A percentile compares a stretch with the other conserved stretches of the same genome.
These are phyloP conservation scores for Poecilobothrus nobilitatus DNA, from an alignment of 2,888 invertebrate genomes.

Conservation along the genomic window DNA sequence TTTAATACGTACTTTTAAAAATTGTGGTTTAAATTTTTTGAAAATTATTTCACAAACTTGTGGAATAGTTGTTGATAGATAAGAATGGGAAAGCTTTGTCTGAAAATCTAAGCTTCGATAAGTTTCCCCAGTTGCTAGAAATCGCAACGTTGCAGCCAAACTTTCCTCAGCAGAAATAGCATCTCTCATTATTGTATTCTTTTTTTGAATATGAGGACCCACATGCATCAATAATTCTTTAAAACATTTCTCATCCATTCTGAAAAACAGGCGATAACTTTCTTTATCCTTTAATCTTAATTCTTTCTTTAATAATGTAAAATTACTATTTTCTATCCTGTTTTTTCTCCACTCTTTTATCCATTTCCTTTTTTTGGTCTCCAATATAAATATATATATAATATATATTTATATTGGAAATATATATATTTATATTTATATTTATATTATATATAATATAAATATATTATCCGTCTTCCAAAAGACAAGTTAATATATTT, in stretches of 20 bases:
- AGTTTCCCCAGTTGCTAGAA: slow-evolving; percentile 4
- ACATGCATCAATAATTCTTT: neutral
- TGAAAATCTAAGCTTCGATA: slow-evolving; percentile 1
- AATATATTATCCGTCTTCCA: too few species aligned
- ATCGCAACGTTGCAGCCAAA: neutral
- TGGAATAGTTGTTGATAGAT: neutral
- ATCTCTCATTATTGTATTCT: neutral
- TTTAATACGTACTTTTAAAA: neutral
- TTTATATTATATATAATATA: too few species aligned
- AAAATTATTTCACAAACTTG: neutral
- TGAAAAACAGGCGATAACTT: too few species aligned
- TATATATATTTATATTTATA: too few species aligned
- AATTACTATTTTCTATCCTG: neutral
- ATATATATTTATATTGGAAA: too few species aligned
- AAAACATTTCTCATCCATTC: neutral
- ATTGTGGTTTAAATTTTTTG: neutral
- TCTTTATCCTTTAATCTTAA: too few species aligned
- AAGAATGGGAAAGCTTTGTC: neutral
- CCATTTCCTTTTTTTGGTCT: neutral
- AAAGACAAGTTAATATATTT: too few species aligned
- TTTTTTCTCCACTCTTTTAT: neutral
- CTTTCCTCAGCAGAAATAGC: neutral
- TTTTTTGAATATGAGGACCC: neutral
- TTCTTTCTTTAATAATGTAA: too few species aligned
- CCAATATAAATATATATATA: too few species aligned